Evolutionary conservation across 2,888 invertebrate genomes (phyloP).

Genomic region (Escarpia spicata): DNA sequence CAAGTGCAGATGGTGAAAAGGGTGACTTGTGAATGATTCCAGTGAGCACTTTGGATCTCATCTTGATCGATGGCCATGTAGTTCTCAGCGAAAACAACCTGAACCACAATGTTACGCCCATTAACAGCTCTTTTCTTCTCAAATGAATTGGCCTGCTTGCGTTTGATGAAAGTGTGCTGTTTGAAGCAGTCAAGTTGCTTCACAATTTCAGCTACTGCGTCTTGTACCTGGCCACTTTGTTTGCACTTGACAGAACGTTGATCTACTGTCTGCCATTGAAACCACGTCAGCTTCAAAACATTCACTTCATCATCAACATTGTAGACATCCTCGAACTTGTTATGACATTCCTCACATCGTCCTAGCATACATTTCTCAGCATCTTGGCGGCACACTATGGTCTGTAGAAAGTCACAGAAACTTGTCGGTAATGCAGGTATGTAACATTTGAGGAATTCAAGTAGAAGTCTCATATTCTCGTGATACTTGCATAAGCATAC

Average conservation of each 20-base stretch:
- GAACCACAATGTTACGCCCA: constrained; percentile 23
- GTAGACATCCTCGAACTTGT: too few relatives aligned
- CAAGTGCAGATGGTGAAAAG: too few relatives aligned
- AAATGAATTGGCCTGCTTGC: constrained; percentile 25
- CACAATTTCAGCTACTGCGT: constrained; percentile 24
- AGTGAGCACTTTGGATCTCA: constrained; percentile 35
- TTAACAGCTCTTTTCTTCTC: constrained; percentile 18
- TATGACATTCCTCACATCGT: too few relatives aligned
- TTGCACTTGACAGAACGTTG: not conserved
- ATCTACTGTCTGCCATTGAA: not conserved
- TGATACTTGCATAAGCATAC: constrained; percentile 33
- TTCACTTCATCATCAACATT: too few relatives aligned
- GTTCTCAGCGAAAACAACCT: constrained; percentile 36
- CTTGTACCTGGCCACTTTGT: constrained; percentile 6
- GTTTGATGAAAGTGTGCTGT: constrained; percentile 32
- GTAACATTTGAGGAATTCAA: constrained; percentile 28
- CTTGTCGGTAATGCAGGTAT: not conserved
- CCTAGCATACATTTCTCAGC: too few relatives aligned
- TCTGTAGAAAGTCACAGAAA: too few relatives aligned
- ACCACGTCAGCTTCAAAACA: too few relatives aligned
- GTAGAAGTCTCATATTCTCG: constrained; percentile 31
- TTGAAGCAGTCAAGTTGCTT: too few relatives aligned
- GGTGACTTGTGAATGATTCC: constrained; percentile 31
- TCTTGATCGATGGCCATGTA: constrained; percentile 28
- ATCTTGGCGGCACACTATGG: too few relatives aligned